phyloP scores from a whole-genome alignment of 1,140 invertebrate genomes.

The Drosophila mojavensis region DNA sequence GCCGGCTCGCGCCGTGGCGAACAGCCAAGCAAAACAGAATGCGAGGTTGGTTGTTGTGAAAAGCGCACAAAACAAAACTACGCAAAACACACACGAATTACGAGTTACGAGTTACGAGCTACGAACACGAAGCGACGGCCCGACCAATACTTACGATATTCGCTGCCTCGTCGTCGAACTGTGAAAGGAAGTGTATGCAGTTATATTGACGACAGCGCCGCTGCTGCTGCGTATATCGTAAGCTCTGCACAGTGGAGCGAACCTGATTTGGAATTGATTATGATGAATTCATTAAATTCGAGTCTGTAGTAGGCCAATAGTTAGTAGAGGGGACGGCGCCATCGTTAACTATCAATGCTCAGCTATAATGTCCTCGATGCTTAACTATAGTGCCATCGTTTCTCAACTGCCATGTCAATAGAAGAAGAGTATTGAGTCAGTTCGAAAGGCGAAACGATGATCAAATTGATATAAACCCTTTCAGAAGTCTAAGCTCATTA shows the following conservation, averaged over 20 bases:
- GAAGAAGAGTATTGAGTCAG: no score
- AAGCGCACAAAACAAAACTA: constrained; percentile 64
- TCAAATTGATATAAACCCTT: no score
- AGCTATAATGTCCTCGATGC: no score
- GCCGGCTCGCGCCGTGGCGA: constrained; percentile 47
- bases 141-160: constrained; percentile 60
- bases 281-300: no score
- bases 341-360: no score
- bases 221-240: constrained; percentile 40
- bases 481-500: no score
- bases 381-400: no score
- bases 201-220: constrained; percentile 5
- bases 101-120: constrained; percentile 22
- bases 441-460: no score
- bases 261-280: no score
- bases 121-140: constrained; percentile 28
- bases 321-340: no score
- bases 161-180: background rate
- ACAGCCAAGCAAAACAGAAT: constrained; percentile 74
- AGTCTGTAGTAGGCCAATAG: no score
- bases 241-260: constrained; percentile 30
- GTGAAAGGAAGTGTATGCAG: constrained; percentile 31
- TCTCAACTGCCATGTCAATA: no score
- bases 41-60: constrained; percentile 77
- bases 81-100: constrained; percentile 49